Percentiles rank a stretch among this genome's conserved stretches.
Conservation (phyloP, 2,113 vertebrate species). For the Chaetops frenatus region DNA sequence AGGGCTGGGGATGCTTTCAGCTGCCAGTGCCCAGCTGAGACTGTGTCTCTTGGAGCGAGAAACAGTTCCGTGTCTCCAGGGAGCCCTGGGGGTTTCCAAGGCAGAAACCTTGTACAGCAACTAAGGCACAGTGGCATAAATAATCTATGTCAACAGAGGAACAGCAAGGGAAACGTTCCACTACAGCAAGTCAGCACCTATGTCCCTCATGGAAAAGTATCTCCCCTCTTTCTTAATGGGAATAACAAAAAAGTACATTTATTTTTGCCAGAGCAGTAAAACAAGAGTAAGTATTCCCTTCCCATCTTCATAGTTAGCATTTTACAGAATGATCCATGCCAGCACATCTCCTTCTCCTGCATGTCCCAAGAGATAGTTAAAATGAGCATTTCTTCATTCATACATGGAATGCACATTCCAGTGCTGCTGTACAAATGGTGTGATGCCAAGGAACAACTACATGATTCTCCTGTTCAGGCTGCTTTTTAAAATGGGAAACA, state of each 20-base stretch:
- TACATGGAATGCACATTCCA: conserved; percentile 19
- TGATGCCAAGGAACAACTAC: neutral
- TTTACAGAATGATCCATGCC: conserved; percentile 40
- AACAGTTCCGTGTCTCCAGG: neutral
- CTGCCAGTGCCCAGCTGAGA: neutral
- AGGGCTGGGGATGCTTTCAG: neutral
- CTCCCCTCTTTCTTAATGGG: neutral
- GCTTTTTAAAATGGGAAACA: neutral
- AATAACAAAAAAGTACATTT: neutral
- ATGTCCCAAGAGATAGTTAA: conserved; percentile 29
- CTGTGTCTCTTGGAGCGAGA: neutral
- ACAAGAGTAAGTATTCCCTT: neutral
- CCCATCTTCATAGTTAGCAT: neutral
- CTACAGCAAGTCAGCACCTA: neutral
- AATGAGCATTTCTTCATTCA: conserved; percentile 51
- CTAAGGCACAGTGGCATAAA: neutral
- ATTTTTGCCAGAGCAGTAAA: neutral
- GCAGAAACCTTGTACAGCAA: neutral
- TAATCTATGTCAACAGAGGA: neutral
- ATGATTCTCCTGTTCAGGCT: neutral
- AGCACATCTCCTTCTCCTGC: neutral
- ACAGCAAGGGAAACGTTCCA: neutral
- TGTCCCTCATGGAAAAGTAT: neutral
- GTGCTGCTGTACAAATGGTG: neutral
- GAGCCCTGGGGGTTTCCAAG: neutral